A percentile compares a stretch with the other conserved stretches of the same genome.
Evolutionary conservation across 1,140 invertebrate species (phyloP).

Genomic region (Drosophila guanche): DNA sequence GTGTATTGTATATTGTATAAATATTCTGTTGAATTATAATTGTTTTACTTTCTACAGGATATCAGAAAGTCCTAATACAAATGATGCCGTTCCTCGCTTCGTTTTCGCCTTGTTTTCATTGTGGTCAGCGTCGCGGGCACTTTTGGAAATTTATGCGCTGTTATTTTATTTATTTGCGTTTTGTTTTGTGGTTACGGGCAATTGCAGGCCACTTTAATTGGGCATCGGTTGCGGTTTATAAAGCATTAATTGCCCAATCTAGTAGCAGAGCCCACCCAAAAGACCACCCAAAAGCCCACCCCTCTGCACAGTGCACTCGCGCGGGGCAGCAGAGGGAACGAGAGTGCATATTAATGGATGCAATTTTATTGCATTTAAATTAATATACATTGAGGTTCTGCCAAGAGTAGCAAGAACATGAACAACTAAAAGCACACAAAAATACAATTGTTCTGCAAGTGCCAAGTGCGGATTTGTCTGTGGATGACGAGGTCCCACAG

Average conservation of each 20-base stretch:
- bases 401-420: constrained; percentile 28
- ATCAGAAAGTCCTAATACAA: too few species aligned
- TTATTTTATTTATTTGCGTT: constrained; percentile 37
- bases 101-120: constrained; percentile 35
- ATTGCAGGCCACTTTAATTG: constrained; percentile 66
- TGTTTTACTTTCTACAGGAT: too few species aligned
- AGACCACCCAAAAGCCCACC: constrained; percentile 14
- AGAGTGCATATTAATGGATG: constrained; percentile 29
- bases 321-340: too few species aligned
- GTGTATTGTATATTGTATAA: too few species aligned
- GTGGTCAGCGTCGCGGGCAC: constrained; percentile 46
- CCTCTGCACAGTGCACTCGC: neutral
- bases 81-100: neutral
- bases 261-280: constrained; percentile 10
- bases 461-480: constrained; percentile 36
- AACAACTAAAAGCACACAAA: constrained; percentile 50
- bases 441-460: constrained; percentile 32
- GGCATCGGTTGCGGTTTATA: constrained; percentile 57
- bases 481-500: constrained; percentile 7
- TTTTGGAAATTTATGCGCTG: constrained; percentile 49
- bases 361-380: constrained; percentile 62
- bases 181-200: constrained; percentile 45
- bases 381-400: constrained; percentile 27
- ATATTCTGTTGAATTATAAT: too few species aligned
- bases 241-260: constrained; percentile 51